phyloP scores from a whole-genome alignment of 2,797 vertebrate species.

The Siniperca scherzeri region DNA sequence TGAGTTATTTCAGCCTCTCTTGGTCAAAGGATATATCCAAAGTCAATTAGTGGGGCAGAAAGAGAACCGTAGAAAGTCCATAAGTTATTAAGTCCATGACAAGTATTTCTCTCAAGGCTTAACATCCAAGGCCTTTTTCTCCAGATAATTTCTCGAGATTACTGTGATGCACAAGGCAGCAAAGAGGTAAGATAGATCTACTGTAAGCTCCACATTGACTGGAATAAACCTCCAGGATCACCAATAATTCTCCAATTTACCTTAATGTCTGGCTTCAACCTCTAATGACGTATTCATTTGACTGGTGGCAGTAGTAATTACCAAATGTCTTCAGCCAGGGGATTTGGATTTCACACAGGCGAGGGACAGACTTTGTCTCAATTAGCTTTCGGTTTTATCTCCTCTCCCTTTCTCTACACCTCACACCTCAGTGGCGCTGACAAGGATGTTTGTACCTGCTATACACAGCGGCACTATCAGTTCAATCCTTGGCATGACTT shows the following conservation, averaged over 20 bases:
- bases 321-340: conserved; percentile 68
- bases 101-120: conserved; percentile 1
- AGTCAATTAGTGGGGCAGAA: conserved; percentile 1
- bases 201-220: conserved; percentile 12
- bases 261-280: conserved; percentile 69
- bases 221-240: conserved; percentile 53
- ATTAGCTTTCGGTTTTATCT: conserved; percentile 79
- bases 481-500: conserved; percentile 75
- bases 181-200: conserved; percentile 23
- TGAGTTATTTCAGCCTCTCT: conserved; percentile 2
- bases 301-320: conserved; percentile 81
- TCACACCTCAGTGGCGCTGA: conserved; percentile 68
- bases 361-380: conserved; percentile 80
- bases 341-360: conserved; percentile 64
- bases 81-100: neutral
- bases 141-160: conserved; percentile 12
- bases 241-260: conserved; percentile 64
- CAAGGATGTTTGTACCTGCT: conserved; percentile 76
- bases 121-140: conserved; percentile 9
- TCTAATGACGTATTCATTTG: conserved; percentile 71
- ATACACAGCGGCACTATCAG: conserved; percentile 68
- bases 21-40: neutral
- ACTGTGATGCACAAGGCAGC: neutral
- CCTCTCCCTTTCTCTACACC: conserved; percentile 62
- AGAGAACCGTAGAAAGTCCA: conserved; percentile 9